Base-by-base conservation (phyloP, 37 sponge, comb jelly and placozoan species). In the Eunapius fragilis region DNA sequence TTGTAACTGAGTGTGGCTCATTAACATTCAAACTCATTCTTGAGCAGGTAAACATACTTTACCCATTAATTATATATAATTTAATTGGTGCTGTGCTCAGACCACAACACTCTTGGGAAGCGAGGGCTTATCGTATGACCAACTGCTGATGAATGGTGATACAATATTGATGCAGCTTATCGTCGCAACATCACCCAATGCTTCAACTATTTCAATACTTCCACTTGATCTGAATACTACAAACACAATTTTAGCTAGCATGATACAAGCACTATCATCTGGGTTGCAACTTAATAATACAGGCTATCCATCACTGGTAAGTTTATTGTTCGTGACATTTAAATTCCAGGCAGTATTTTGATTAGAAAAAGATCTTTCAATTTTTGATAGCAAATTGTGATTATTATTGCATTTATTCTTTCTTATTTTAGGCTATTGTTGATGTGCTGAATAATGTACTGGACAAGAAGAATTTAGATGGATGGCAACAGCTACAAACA, bases 391-490 rank as follows among this genome's bases (percentile, higher is more conserved):
- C 4, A 81, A 27, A 17, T 47, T 58, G 26, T 32, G 37, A 79
- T 58, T 11, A 9, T 27, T 12, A 25, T 25, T 37, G 2, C 7
- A 45, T 45, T 45, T 45, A 9, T 58, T 58, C 14, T 17, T 58
- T 58, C 41, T 41, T 41, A 41, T 41, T 58, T 5, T 69, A 87
- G 87, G 68, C 13, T 24, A 24, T 87, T 12, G 23, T 80, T 31
- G 88, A 88, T 69, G 49, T 88, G 2, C 49, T 88, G 14, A 77
- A 72, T 45, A 82, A 82, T 67, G 48, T 88, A 30, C 83, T 88
- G 35, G 37, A 82, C 25, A 67, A 10, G 25, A 77, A 12, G 25
- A 82, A 88, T 78, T n/a, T 69, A 3, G 37, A 82, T 33, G 88
- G 88, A 47, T 88, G 88, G 88, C 17, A 71, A 35, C 71, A 76